These are phyloP conservation scores for Bombus confusus DNA, from an alignment of 1,140 invertebrate species.

Conservation along the genomic window DNA sequence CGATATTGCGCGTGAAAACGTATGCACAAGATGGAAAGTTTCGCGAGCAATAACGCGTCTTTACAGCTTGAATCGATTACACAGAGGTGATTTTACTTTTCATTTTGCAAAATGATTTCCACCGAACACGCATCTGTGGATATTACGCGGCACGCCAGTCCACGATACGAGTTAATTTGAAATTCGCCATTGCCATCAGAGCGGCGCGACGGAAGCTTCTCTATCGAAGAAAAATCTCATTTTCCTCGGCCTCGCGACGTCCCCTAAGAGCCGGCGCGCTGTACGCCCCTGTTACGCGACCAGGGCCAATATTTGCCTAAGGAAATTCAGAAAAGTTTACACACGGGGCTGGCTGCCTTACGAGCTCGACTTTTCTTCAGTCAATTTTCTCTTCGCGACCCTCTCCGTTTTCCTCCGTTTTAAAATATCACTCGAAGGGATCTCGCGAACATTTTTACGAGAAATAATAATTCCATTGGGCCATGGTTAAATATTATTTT, in stretches of 20 bases:
- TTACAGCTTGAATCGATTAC: neutral
- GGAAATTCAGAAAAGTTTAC: constrained; percentile 81
- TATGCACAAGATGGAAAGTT: too few relatives aligned
- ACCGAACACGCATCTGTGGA: neutral
- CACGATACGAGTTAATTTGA: constrained; percentile 78
- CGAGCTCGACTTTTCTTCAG: constrained; percentile 73
- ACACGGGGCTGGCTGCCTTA: constrained; percentile 75
- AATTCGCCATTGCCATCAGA: constrained; percentile 67
- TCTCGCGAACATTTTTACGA: neutral
- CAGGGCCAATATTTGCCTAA: constrained; percentile 81
- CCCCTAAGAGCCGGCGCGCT: constrained; percentile 73
- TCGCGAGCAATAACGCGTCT: too few relatives aligned
- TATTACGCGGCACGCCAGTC: neutral
- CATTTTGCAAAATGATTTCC: neutral
- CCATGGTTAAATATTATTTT: neutral
- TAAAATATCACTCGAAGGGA: neutral
- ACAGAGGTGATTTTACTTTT: neutral
- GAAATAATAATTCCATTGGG: constrained; percentile 1
- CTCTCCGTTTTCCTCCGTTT: neutral
- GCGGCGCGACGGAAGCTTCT: constrained; percentile 31
- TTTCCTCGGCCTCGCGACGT: constrained; percentile 80
- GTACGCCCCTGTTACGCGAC: constrained; percentile 63
- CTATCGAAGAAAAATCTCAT: constrained; percentile 80
- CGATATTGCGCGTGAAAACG: neutral
- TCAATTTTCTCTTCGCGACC: constrained; percentile 73